Base-by-base conservation (phyloP, 2,113 vertebrate species). In the Anoura caudifer region DNA sequence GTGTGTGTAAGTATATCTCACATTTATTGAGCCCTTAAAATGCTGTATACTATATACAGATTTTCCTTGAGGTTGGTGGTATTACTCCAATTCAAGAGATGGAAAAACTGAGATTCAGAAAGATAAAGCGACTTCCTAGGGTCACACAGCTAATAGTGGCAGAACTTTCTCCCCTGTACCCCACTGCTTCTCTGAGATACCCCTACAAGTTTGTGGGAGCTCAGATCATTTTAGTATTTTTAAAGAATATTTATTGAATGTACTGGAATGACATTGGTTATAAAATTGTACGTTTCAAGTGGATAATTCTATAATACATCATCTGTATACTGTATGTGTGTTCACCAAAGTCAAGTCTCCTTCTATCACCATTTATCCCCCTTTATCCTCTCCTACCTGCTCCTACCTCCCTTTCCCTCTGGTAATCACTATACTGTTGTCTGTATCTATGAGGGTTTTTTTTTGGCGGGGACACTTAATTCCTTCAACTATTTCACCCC, bases 71-170 rank as follows among this genome's bases (percentile, higher is more conserved):
- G 31, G 15, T 61, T 87, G 15, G 47, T 95, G 54, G 72, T 88
- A 84, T 79, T 87, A 65, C 67, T 47, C 47, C 41, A 61, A 3
- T 80, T 91, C 77, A 94, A 86, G 2, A 81, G 73, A 59, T 89
- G 43, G 17, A 91, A 67, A 97, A 95, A 91, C 54, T 45, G 79
- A 76, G 33, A 20, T 91, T 72, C 89, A 63, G 70, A 87, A 45
- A 87, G 33, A 59, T 77, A 15, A 86, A 94, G 20, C 14, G 6
- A 73, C 8, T 69, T 93, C 26, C 47, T 69, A 87, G n/a, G 31
- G 26, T 79, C 43, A 91, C 38, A 90, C 38, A 95, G 47, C 16
- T 87, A 77, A 4, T 73, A 90, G 56, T 73, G 81, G 43, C 73
- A 77, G 16, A 41, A 17, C 17, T 73, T 11, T 94, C 47, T 54